Percentiles rank a stretch among this genome's conserved stretches.
These are phyloP conservation scores for Gryllus longicercus DNA, from an alignment of 2,888 invertebrate genomes.

Conservation along the genomic window DNA sequence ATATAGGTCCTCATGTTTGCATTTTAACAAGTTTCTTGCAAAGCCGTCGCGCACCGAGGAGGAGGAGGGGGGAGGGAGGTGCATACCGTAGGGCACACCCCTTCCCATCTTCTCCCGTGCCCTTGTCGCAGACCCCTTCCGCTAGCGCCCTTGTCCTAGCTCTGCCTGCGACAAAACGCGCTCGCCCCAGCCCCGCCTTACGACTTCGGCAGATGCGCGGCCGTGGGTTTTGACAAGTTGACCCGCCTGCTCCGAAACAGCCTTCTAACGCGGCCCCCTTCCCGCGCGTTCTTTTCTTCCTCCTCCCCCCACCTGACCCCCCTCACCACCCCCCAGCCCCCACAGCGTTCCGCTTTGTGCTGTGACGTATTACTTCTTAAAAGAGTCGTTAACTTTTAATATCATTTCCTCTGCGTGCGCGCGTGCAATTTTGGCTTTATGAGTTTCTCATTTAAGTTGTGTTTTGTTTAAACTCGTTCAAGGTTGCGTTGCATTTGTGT, in stretches of 20 bases:
- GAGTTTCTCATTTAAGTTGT: neutral
- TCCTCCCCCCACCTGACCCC: neutral
- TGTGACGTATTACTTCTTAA: neutral
- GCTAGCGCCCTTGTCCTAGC: no score
- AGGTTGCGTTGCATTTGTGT: no score
- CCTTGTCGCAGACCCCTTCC: no score
- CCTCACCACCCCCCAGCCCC: neutral
- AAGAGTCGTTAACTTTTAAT: neutral
- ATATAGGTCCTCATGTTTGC: slow-evolving; percentile 3
- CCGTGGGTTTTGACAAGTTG: neutral
- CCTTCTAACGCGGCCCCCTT: neutral
- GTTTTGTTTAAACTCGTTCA: neutral
- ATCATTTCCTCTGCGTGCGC: neutral
- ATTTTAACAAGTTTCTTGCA: neutral
- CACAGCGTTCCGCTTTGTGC: neutral
- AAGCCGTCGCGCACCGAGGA: neutral
- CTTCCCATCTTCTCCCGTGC: no score
- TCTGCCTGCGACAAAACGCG: no score
- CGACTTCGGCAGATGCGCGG: no score
- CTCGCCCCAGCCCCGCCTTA: no score
- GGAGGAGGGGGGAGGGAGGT: no score
- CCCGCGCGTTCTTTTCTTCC: neutral
- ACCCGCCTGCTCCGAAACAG: neutral
- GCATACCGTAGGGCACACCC: no score
- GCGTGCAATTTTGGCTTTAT: neutral